Evolutionary conservation across 2,888 invertebrate species (phyloP).

Genomic region (Desoria tigrina): DNA sequence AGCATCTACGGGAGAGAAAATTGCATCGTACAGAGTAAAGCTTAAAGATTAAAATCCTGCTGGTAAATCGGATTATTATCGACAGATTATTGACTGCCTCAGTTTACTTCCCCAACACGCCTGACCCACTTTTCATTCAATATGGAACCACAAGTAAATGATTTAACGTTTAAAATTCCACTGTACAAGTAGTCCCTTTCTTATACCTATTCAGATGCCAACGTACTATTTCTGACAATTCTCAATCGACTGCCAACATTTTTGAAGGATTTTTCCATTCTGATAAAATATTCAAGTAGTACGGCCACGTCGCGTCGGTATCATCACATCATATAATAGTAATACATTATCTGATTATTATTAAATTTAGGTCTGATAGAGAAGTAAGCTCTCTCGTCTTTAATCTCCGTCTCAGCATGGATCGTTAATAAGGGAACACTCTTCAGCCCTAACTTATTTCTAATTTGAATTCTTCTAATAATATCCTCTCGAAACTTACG

Average conservation of each 20-base stretch:
- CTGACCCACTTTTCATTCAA: constrained; percentile 30
- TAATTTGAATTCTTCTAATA: too few relatives aligned
- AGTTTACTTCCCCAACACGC: constrained; percentile 29
- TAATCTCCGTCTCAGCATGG: constrained; percentile 18
- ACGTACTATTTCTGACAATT: too few relatives aligned
- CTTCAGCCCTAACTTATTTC: constrained; percentile 7
- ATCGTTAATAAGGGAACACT: constrained; percentile 16
- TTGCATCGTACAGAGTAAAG: not conserved
- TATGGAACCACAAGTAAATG: not conserved
- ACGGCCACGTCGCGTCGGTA: too few relatives aligned
- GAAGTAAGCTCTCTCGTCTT: constrained; percentile 8
- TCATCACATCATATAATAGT: too few relatives aligned
- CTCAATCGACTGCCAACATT: too few relatives aligned
- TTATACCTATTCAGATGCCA: not conserved
- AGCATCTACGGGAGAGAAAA: not conserved
- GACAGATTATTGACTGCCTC: constrained; percentile 30
- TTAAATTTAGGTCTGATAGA: not conserved
- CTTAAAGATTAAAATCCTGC: constrained; percentile 25
- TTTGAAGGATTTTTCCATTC: too few relatives aligned
- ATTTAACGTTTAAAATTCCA: not conserved
- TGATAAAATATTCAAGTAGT: too few relatives aligned
- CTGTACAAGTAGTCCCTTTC: not conserved
- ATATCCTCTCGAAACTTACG: too few relatives aligned
- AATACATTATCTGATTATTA: too few relatives aligned
- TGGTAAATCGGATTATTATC: constrained; percentile 43